These are phyloP conservation scores for Brachirus orientalis DNA, from an alignment of 2,113 vertebrate genomes.

Conservation along the genomic window DNA sequence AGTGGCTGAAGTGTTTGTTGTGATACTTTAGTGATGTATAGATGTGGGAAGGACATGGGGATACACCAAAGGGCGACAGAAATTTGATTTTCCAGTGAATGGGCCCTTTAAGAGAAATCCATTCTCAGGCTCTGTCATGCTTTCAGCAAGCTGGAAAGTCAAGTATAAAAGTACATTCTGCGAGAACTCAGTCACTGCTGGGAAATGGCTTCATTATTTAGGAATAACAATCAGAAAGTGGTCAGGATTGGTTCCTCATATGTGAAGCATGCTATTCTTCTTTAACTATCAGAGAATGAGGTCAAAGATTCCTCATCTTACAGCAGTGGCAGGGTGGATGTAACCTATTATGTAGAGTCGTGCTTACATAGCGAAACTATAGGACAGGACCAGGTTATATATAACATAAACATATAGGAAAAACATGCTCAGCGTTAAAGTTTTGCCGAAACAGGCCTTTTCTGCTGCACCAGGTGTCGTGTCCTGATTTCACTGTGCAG, in stretches of 20 bases:
- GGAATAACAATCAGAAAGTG: constrained; percentile 28
- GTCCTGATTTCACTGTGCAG: neutral
- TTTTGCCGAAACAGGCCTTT: neutral
- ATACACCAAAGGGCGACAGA: too few species aligned
- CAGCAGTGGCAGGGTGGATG: neutral
- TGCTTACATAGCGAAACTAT: neutral
- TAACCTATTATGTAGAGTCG: constrained; percentile 3
- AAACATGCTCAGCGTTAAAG: neutral
- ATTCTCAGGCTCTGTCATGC: neutral
- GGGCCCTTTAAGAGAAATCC: neutral
- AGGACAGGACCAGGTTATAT: neutral
- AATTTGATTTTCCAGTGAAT: too few species aligned
- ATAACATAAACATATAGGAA: neutral
- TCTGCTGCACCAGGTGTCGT: neutral
- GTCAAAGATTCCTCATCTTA: constrained; percentile 14
- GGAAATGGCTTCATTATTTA: constrained; percentile 27
- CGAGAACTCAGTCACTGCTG: neutral
- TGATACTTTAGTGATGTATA: too few species aligned
- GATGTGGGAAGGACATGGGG: too few species aligned
- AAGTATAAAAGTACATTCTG: constrained; percentile 10
- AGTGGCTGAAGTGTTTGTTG: too few species aligned
- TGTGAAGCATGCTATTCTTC: constrained; percentile 29
- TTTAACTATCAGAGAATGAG: constrained; percentile 15
- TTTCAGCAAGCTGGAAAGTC: neutral
- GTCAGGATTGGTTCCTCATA: constrained; percentile 10